Base-by-base conservation (phyloP, 2,888 invertebrate genomes). In the Synanthedon formicaeformis region DNA sequence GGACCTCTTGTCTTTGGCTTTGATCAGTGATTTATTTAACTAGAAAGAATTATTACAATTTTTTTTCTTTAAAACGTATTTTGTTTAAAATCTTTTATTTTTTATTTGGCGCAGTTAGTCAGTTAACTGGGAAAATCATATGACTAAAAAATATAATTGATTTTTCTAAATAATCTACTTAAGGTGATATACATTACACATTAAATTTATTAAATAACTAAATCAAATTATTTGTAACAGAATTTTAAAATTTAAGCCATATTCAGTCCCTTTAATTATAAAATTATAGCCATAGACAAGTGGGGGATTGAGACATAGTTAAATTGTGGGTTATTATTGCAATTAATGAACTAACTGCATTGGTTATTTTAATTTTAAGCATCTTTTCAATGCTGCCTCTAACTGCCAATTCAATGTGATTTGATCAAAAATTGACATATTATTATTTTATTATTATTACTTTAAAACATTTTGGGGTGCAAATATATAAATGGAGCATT, bases 1-100 rank as follows among this genome's bases (percentile, higher is more conserved):
- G 76, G 75, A 72, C 71, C 67, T 66, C 63, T 69, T 71, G 65
- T 62, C 68, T 45, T 45, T 45, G 45, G 67, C 69, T 67, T 72
- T 69, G 69, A 68, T 68, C 61, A 66, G 62, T 75, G 66, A 68
- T 73, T 79, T 71, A 72, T 64, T 63, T 63, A 58, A 41, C 13
- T 27, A 12, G 8, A 13, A 11, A 49, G 40, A 27, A 18, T 11
- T 40, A 12, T 49, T 10, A 34, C 8, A 10, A 8, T 34, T 8
- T 34, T 8, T 34, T 34, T 34, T 34, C 6, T 27, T 27, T 8
- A 27, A 27, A 27, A 23, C 18, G 0, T 23, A 23, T 23, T 23
- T 23, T 23, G 3, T 23, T 23, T 23, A 23, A 34, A 34, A 34
- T 2, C 27, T 34, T 34, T 34, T 34, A 34, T 34, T 34, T 34